Base-by-base conservation (phyloP, 2,888 invertebrate genomes). In the Pandemis cinnamomeana region DNA sequence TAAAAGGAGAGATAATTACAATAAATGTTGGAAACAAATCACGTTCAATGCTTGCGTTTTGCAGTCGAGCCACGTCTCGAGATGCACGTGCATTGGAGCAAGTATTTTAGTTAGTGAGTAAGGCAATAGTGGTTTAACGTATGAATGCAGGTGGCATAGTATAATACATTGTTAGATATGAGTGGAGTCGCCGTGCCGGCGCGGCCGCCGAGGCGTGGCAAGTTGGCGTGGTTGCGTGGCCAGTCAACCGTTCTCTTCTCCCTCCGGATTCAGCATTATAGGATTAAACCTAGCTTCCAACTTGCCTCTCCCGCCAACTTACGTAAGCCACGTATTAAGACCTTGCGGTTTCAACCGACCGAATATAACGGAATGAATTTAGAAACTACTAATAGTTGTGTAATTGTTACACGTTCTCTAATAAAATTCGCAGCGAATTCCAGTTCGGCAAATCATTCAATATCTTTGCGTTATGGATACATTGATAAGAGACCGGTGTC, bases 161-260 rank as follows among this genome's bases (percentile, higher is more conserved):
- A 80, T 81, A 80, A 80, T 83, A 87, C 82, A 85, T 87, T 86
- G 84, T 85, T 85, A 80, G 83, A 86, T 86, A 84, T 85, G 81
- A 82, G 83, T 83, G 81, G 80, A 58, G 27, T 27, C 58, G 27
- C 11, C 58, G 75, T 77, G 80, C 77, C 76, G 78, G 81, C 83
- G 83, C 77, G 80, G 78, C 77, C 84, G 84, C 62, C 87, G 88
- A 87, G 85, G 89, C 89, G 86, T 87, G 86, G 82, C 86, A 81
- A 82, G 78, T 80, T 80, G 80, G 72, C 66, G 62, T 46, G 69
- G 80, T 79, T 80, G 80, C 80, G 85, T 84, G 86, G 77, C 81
- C 86, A 89, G 81, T 88, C 83, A 82, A 87, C 84, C 91, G 86
- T 87, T 79, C 75, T 80, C 83, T 53, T 84, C 84, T 84, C 83